Evolutionary conservation across 2,888 invertebrate genomes (phyloP).

Genomic region (Altica lythri): DNA sequence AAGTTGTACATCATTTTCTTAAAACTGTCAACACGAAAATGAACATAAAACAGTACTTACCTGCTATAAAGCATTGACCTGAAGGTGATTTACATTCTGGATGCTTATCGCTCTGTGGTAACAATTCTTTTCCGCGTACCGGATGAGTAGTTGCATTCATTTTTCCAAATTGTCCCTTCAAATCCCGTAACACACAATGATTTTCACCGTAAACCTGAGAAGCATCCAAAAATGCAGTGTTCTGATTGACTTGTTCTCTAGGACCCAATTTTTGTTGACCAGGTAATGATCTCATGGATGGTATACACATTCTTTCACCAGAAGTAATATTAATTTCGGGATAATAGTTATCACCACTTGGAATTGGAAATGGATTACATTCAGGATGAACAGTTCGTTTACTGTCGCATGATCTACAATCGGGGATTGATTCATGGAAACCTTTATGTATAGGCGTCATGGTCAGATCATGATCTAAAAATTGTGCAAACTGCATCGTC

Average conservation of each 20-base stretch:
- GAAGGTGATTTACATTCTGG: slow-evolving; percentile 88
- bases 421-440: slow-evolving; percentile 87
- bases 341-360: slow-evolving; percentile 86
- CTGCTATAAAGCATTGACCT: slow-evolving; percentile 86
- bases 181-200: slow-evolving; percentile 73
- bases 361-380: slow-evolving; percentile 91
- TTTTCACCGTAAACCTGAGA: slow-evolving; percentile 92
- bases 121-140: slow-evolving; percentile 73
- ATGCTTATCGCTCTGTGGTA: slow-evolving; percentile 78
- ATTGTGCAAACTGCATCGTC: slow-evolving; percentile 95
- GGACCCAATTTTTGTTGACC: slow-evolving; percentile 88
- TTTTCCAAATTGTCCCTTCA: slow-evolving; percentile 80
- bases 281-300: slow-evolving; percentile 91
- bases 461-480: slow-evolving; percentile 92
- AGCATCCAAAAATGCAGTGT: slow-evolving; percentile 86
- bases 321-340: slow-evolving; percentile 83
- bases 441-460: slow-evolving; percentile 92
- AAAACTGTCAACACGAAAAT: too few relatives aligned
- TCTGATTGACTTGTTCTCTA: slow-evolving; percentile 92
- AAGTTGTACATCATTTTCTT: too few relatives aligned
- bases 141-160: slow-evolving; percentile 81
- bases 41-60: slow-evolving; percentile 26
- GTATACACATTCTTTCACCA: slow-evolving; percentile 86
- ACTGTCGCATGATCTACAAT: slow-evolving; percentile 88
- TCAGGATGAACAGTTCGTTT: slow-evolving; percentile 87